Percentiles rank a stretch among this genome's conserved stretches.
phyloP scores from a whole-genome alignment of 2,113 vertebrate species.

The Tautogolabrus adspersus region DNA sequence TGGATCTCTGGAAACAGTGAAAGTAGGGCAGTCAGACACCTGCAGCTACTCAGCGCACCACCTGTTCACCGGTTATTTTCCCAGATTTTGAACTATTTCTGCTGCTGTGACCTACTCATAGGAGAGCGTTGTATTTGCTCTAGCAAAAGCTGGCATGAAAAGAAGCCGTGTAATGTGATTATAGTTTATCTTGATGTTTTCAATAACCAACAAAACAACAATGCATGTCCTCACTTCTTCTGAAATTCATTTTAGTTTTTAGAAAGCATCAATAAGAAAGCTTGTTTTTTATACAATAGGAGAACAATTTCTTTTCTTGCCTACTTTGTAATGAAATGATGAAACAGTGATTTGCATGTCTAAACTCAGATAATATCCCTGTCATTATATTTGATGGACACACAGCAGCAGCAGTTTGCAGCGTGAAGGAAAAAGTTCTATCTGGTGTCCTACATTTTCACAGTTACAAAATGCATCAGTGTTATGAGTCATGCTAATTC shows the following conservation, averaged over 20 bases:
- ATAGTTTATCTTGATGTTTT: not conserved
- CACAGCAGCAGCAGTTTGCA: not conserved
- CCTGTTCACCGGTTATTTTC: conserved; percentile 30
- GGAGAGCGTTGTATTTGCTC: not conserved
- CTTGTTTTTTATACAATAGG: too few relatives aligned
- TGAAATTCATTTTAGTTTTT: not conserved
- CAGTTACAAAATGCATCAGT: conserved; percentile 36
- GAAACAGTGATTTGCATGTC: not conserved
- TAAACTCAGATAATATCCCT: not conserved
- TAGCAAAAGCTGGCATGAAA: not conserved
- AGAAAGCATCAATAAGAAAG: too few relatives aligned
- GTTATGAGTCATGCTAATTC: conserved; percentile 40
- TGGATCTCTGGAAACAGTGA: conserved; percentile 13
- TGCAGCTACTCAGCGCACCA: conserved; percentile 37
- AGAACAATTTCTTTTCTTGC: not conserved
- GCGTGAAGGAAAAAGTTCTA: conserved; percentile 30
- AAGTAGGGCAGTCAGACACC: conserved; percentile 43
- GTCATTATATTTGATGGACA: not conserved
- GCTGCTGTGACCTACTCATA: conserved; percentile 21
- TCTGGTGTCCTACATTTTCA: conserved; percentile 21
- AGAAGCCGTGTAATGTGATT: not conserved
- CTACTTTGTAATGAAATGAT: not conserved
- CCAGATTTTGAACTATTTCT: conserved; percentile 1
- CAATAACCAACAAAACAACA: too few relatives aligned
- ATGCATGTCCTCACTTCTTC: not conserved